phyloP scores from a whole-genome alignment of 2,888 invertebrate species.

The Ormyrus pomaceus region DNA sequence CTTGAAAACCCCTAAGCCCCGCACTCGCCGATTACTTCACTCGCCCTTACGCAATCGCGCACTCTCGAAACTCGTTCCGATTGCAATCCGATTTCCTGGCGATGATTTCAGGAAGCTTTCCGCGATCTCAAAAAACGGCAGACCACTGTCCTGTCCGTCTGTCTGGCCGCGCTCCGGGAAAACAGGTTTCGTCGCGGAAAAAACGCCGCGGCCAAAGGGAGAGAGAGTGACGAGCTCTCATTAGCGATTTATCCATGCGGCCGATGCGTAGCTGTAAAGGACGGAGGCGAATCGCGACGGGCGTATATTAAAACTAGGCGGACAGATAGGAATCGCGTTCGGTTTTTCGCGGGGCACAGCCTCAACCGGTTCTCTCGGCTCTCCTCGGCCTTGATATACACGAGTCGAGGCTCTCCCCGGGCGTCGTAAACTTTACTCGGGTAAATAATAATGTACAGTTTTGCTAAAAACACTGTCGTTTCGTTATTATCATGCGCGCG shows the following conservation, averaged over 20 bases:
- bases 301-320: neutral
- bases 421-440: neutral
- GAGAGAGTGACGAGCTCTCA: constrained; percentile 29
- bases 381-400: constrained; percentile 42
- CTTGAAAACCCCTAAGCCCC: neutral
- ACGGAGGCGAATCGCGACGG: neutral
- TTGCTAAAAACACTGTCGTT: neutral
- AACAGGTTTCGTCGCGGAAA: no score
- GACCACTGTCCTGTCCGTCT: neutral
- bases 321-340: neutral
- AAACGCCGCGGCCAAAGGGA: no score
- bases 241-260: constrained; percentile 22
- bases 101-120: no score
- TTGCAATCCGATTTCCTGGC: constrained; percentile 26
- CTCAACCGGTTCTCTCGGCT: constrained; percentile 38
- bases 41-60: constrained; percentile 12
- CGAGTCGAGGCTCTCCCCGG: neutral
- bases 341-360: neutral
- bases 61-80: neutral
- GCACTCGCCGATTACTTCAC: neutral
- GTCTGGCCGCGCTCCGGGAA: no score
- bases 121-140: neutral
- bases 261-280: neutral
- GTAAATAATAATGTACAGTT: neutral
- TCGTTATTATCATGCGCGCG: neutral